Evolutionary conservation across 2,113 vertebrate genomes (phyloP).

Genomic region (Pyxicephalus adspersus): DNA sequence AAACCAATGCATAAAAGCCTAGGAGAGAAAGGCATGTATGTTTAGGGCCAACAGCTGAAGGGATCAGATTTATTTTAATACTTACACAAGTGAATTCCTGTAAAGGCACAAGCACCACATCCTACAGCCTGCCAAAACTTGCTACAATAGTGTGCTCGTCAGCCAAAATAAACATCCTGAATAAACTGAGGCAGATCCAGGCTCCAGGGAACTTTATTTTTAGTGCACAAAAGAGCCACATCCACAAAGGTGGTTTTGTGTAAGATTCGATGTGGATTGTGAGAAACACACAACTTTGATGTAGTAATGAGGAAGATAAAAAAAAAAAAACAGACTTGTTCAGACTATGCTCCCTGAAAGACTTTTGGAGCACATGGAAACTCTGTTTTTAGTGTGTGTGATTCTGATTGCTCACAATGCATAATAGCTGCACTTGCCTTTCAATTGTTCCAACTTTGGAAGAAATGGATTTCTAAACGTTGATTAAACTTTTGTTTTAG

Average conservation of each 20-base stretch:
- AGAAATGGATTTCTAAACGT: too few species aligned
- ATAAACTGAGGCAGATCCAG: conserved; percentile 34
- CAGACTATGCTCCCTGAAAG: too few species aligned
- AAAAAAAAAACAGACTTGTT: too few species aligned
- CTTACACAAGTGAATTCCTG: conserved; percentile 20
- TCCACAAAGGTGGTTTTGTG: conserved; percentile 19
- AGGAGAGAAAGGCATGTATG: conserved; percentile 9
- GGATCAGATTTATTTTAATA: not conserved
- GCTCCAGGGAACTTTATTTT: conserved; percentile 42
- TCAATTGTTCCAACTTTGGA: too few species aligned
- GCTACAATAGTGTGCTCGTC: conserved; percentile 27
- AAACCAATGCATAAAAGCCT: not conserved
- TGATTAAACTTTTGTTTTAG: too few species aligned
- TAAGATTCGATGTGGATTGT: conserved; percentile 1
- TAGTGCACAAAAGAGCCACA: conserved; percentile 4
- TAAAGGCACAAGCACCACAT: conserved; percentile 30
- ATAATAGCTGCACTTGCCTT: too few species aligned
- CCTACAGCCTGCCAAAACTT: conserved; percentile 13
- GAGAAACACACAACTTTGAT: not conserved
- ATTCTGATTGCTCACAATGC: too few species aligned
- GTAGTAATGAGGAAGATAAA: not conserved
- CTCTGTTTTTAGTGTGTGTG: too few species aligned
- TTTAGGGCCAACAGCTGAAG: not conserved
- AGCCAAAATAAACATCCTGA: conserved; percentile 50
- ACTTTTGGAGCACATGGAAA: too few species aligned